Conservation (phyloP, 2,888 invertebrate species). For the Matsumyia berberina region DNA sequence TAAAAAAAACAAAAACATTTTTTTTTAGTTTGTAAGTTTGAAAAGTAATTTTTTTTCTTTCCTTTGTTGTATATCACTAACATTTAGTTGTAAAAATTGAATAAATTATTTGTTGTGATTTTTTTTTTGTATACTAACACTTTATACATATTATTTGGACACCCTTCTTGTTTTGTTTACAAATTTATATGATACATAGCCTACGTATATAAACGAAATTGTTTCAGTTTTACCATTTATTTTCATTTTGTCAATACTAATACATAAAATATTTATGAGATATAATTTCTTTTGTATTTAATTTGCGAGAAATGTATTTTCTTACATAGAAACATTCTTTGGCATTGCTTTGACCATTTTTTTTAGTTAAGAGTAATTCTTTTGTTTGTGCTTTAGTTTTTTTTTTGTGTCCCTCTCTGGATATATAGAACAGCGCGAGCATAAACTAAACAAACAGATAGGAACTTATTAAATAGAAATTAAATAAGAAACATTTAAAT, state of each 20-base stretch:
- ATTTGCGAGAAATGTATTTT: conserved; percentile 69
- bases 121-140: conserved; percentile 70
- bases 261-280: conserved; percentile 56
- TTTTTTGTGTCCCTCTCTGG: conserved; percentile 21
- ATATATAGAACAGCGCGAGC: conserved; percentile 23
- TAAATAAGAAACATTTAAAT: conserved; percentile 54
- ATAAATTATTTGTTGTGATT: conserved; percentile 66
- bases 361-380: conserved; percentile 53
- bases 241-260: conserved; percentile 71
- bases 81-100: conserved; percentile 49
- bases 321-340: conserved; percentile 38
- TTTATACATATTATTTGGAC: conserved; percentile 20
- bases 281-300: conserved; percentile 42
- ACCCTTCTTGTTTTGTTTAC: conserved; percentile 43
- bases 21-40: conserved; percentile 46
- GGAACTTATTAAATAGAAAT: too few species aligned
- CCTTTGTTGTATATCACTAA: conserved; percentile 41
- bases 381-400: conserved; percentile 46
- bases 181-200: conserved; percentile 3
- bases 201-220: conserved; percentile 26
- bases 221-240: conserved; percentile 34
- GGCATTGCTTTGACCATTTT: conserved; percentile 60
- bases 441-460: conserved; percentile 29
- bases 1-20: conserved; percentile 3
- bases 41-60: conserved; percentile 41